Percentiles rank a stretch among this genome's conserved stretches.
phyloP scores from a whole-genome alignment of 2,797 vertebrate species.

The Microtus agrestis region DNA sequence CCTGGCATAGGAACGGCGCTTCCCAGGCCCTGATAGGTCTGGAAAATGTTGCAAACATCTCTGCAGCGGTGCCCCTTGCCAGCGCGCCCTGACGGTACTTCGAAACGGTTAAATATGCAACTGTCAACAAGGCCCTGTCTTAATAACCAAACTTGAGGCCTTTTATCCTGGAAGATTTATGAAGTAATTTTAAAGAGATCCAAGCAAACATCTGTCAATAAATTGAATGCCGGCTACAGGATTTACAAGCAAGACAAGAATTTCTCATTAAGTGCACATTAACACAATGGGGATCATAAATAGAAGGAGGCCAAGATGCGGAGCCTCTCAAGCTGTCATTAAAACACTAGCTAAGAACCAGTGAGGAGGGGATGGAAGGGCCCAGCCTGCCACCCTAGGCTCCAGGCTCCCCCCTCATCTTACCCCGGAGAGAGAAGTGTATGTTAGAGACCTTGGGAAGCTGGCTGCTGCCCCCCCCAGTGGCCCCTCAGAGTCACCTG shows the following conservation, averaged over 20 bases:
- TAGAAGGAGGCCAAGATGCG: slow-evolving; percentile 89
- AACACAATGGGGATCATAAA: slow-evolving; percentile 92
- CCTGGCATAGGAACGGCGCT: slow-evolving; percentile 3
- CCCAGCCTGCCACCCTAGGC: slow-evolving; percentile 68
- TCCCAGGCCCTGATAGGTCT: slow-evolving; percentile 64
- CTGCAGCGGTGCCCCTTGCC: slow-evolving; percentile 70
- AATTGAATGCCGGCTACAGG: slow-evolving; percentile 93
- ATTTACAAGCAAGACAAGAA: slow-evolving; percentile 94
- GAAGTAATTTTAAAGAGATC: slow-evolving; percentile 94
- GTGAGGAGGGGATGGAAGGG: slow-evolving; percentile 90
- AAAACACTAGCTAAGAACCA: slow-evolving; percentile 91
- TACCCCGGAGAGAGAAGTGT: slow-evolving; percentile 47
- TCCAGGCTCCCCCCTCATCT: slow-evolving; percentile 82
- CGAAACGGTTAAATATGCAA: slow-evolving; percentile 91
- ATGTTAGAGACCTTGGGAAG: background rate
- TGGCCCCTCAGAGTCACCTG: background rate
- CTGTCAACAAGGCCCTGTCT: slow-evolving; percentile 92
- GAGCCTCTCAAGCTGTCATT: slow-evolving; percentile 90
- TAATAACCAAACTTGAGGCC: slow-evolving; percentile 93
- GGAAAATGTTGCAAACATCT: slow-evolving; percentile 71
- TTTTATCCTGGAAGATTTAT: slow-evolving; percentile 94
- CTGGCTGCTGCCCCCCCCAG: background rate
- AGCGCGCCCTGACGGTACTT: slow-evolving; percentile 76
- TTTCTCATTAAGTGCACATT: slow-evolving; percentile 94
- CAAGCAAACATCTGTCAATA: slow-evolving; percentile 95